A percentile compares a stretch with the other conserved stretches of the same genome.
phyloP scores from a whole-genome alignment of 2,113 vertebrate species.

The Alligator sinensis region DNA sequence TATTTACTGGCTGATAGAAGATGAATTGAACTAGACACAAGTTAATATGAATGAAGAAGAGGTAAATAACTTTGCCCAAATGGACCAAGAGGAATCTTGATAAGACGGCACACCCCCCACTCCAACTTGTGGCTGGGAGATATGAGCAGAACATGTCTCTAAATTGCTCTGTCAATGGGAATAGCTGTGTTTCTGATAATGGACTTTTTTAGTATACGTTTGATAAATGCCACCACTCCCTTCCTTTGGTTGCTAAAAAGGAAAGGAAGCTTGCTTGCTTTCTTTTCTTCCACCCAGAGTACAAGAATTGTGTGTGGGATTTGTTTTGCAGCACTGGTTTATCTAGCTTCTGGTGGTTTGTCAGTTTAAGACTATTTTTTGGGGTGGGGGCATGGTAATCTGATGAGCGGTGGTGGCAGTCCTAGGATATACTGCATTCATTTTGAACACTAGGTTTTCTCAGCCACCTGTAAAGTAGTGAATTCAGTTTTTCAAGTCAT shows the following conservation, averaged over 20 bases:
- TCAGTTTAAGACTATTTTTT: background rate
- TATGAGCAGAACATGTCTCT: background rate
- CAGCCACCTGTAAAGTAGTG: background rate
- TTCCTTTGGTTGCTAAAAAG: accelerated
- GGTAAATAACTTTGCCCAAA: background rate
- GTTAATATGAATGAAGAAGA: background rate
- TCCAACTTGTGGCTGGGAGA: background rate
- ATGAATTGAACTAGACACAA: background rate
- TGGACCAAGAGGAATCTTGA: background rate
- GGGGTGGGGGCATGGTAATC: background rate
- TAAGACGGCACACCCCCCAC: background rate
- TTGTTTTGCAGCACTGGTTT: background rate
- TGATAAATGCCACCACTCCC: accelerated
- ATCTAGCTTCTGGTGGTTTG: background rate
- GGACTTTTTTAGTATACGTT: background rate
- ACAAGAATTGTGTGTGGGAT: background rate
- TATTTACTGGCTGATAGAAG: background rate
- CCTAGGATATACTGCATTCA: background rate
- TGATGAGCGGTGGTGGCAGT: too few species aligned
- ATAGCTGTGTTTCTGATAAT: background rate
- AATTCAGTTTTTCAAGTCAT: background rate
- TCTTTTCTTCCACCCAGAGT: background rate
- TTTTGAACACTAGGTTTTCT: background rate
- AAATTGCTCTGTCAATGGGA: background rate
- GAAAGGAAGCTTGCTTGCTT: background rate